phyloP scores from a whole-genome alignment of 2,888 invertebrate species.

The Agonopterix arenella region DNA sequence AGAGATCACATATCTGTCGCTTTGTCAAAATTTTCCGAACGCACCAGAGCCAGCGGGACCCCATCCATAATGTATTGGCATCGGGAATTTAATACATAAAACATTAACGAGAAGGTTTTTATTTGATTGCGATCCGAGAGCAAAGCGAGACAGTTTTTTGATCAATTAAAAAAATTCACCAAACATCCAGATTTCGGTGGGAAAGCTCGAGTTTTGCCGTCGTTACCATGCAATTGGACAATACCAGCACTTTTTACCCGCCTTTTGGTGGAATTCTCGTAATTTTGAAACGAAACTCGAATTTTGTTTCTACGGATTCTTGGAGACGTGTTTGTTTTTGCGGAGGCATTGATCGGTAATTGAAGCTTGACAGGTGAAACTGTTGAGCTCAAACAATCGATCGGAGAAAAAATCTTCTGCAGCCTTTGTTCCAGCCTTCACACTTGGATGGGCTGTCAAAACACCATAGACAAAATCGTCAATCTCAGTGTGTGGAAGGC shows the following conservation, averaged over 20 bases:
- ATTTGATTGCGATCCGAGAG: conserved; percentile 64
- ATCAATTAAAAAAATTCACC: conserved; percentile 53
- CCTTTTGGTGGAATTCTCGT: conserved; percentile 39
- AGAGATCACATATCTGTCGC: conserved; percentile 36
- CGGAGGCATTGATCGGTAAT: conserved; percentile 25
- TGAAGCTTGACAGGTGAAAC: conserved; percentile 25
- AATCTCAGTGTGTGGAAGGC: conserved; percentile 25
- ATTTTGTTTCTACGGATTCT: conserved; percentile 24
- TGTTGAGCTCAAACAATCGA: conserved; percentile 7
- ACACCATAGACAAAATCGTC: conserved; percentile 26
- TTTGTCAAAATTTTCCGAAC: conserved; percentile 67
- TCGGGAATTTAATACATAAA: conserved; percentile 67
- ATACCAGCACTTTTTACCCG: conserved; percentile 45
- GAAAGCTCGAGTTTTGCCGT: conserved; percentile 51
- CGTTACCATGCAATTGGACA: conserved; percentile 50
- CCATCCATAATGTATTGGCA: conserved; percentile 71
- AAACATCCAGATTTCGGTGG: conserved; percentile 61
- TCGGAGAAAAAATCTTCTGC: not conserved
- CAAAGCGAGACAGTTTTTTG: conserved; percentile 47
- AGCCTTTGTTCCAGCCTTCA: conserved; percentile 4
- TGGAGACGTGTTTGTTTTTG: conserved; percentile 6
- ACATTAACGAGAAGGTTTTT: conserved; percentile 73
- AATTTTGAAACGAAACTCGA: conserved; percentile 29
- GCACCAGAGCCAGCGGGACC: conserved; percentile 55
- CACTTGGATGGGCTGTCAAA: conserved; percentile 25